Evolutionary conservation across 2,113 vertebrate species (phyloP).

Genomic region (Motacilla tschutschensis): DNA sequence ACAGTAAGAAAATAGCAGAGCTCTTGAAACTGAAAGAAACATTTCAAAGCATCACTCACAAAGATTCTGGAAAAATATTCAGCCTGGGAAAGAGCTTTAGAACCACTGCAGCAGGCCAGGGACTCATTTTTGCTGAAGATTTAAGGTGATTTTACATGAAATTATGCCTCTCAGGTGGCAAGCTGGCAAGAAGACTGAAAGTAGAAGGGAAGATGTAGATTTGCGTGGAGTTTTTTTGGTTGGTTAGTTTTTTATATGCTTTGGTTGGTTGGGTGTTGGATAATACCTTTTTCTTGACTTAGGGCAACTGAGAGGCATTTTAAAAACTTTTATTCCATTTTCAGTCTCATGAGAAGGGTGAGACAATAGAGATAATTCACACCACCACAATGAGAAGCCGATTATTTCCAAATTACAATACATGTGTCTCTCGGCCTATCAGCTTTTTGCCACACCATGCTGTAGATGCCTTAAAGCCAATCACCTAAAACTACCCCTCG

Average conservation of each 20-base stretch:
- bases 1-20: constrained; percentile 63
- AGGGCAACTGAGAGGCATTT: background rate
- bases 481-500: background rate
- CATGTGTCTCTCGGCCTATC: background rate
- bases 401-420: background rate
- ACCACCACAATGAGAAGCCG: background rate
- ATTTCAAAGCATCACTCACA: constrained; percentile 52
- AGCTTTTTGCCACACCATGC: background rate
- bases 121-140: background rate
- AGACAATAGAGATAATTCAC: background rate
- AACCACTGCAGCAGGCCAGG: background rate
- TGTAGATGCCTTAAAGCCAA: background rate
- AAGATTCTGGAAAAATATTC: constrained; percentile 47
- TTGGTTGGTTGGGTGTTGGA: background rate
- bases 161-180: background rate
- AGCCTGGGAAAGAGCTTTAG: constrained; percentile 23
- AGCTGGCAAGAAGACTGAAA: background rate
- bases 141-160: background rate
- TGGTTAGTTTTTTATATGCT: background rate
- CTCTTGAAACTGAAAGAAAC: constrained; percentile 52
- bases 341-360: background rate
- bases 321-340: background rate
- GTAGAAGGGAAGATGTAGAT: background rate
- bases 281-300: background rate
- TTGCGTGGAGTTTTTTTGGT: background rate